These are phyloP conservation scores for Pseudanteris insignis DNA, from an alignment of 2,888 invertebrate species.

Conservation along the genomic window DNA sequence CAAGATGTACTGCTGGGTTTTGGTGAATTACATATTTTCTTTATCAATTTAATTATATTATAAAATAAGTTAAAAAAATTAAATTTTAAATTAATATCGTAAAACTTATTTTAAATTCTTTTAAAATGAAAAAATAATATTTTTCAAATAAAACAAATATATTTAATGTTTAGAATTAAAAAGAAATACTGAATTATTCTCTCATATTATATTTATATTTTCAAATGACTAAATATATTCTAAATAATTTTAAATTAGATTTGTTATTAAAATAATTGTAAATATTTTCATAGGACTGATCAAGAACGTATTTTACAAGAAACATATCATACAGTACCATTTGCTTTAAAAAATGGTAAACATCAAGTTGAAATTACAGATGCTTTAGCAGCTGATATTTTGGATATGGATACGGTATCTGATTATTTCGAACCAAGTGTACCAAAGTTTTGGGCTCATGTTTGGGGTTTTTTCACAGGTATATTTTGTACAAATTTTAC, in stretches of 20 bases:
- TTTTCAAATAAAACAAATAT: no score
- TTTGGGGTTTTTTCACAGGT: slow-evolving; percentile 84
- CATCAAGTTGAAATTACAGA: slow-evolving; percentile 79
- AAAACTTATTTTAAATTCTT: no score
- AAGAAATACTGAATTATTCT: background rate
- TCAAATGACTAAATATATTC: background rate
- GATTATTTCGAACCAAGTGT: slow-evolving; percentile 84
- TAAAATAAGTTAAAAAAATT: no score
- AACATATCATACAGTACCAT: slow-evolving; percentile 82
- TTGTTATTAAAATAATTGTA: no score
- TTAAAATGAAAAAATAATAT: no score
- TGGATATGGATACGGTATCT: slow-evolving; percentile 84
- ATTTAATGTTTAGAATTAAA: no score
- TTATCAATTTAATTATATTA: no score
- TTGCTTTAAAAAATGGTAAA: slow-evolving; percentile 73
- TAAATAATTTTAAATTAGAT: no score
- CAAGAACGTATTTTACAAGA: slow-evolving; percentile 82
- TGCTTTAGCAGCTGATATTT: slow-evolving; percentile 76
- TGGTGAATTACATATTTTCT: no score
- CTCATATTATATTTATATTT: background rate
- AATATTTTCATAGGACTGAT: slow-evolving; percentile 71
- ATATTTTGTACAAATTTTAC: no score
- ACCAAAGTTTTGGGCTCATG: slow-evolving; percentile 79
- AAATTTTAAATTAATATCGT: no score
- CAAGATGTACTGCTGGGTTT: slow-evolving; percentile 85